A percentile compares a stretch with the other conserved stretches of the same genome.
phyloP scores from a whole-genome alignment of 2,888 invertebrate species.

The Geotrupes spiniger region DNA sequence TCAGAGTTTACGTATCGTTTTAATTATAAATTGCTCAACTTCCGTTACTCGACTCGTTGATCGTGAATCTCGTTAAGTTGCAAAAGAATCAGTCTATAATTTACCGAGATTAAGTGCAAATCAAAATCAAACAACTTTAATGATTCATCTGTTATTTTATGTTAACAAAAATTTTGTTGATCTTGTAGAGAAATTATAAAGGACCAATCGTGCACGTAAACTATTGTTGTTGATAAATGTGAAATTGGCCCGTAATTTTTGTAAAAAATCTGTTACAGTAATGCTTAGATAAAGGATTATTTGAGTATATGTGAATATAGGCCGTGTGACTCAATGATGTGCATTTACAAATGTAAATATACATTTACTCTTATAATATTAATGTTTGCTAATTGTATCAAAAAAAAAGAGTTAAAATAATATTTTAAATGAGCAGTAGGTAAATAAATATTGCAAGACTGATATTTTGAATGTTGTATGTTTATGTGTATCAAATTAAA shows the following conservation, averaged over 20 bases:
- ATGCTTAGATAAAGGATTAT: constrained; percentile 18
- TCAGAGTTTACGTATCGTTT: too few relatives aligned
- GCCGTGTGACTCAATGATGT: constrained; percentile 52
- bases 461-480: constrained; percentile 50
- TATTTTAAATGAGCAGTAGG: constrained; percentile 24
- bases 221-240: constrained; percentile 8
- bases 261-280: too few relatives aligned
- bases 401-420: constrained; percentile 22
- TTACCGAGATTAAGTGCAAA: constrained; percentile 17
- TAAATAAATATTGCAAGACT: constrained; percentile 48
- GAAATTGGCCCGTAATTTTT: constrained; percentile 8
- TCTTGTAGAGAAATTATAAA: too few relatives aligned
- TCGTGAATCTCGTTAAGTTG: not conserved
- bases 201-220: constrained; percentile 13
- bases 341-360: constrained; percentile 43
- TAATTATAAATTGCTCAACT: constrained; percentile 15
- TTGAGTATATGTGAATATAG: constrained; percentile 36
- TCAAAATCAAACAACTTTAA: not conserved
- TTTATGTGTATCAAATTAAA: constrained; percentile 44
- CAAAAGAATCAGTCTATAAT: not conserved
- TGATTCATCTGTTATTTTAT: too few relatives aligned
- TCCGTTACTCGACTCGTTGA: constrained; percentile 6
- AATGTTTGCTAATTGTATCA: constrained; percentile 11
- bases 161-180: too few relatives aligned
- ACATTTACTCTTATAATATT: constrained; percentile 11